Evolutionary conservation across 2,113 vertebrate genomes (phyloP).

Genomic region (Nesoenas mayeri): DNA sequence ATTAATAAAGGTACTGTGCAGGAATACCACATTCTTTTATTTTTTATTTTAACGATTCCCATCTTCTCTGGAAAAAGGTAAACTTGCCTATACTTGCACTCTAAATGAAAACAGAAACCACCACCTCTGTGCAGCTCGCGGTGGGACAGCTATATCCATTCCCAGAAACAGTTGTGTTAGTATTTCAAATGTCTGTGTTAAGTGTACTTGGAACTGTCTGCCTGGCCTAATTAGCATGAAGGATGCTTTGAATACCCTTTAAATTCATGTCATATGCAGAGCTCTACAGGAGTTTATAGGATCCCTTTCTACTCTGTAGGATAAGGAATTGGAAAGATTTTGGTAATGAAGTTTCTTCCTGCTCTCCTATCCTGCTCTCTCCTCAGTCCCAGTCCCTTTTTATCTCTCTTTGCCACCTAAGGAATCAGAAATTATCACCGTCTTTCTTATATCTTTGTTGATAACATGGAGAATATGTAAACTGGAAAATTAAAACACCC

Average conservation of each 20-base stretch:
- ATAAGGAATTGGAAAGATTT: background rate
- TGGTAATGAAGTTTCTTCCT: background rate
- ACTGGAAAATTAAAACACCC: background rate
- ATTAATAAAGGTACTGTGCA: background rate
- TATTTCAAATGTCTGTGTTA: background rate
- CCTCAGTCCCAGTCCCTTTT: background rate
- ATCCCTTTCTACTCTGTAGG: background rate
- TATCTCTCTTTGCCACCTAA: background rate
- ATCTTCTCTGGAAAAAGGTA: background rate
- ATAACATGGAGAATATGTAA: fast-evolving
- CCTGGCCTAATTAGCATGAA: background rate
- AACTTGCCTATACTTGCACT: background rate
- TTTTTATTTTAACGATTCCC: background rate
- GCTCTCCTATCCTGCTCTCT: background rate
- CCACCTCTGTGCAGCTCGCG: background rate
- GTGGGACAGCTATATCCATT: background rate
- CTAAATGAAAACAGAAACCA: background rate
- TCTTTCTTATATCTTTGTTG: background rate
- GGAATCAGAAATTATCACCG: background rate
- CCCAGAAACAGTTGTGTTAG: background rate
- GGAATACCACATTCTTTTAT: background rate
- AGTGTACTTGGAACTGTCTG: background rate
- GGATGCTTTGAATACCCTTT: background rate
- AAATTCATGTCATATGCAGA: background rate
- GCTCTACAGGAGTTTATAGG: background rate